Evolutionary conservation across 2,888 invertebrate species (phyloP).

Genomic region (Drosophila diplacantha): DNA sequence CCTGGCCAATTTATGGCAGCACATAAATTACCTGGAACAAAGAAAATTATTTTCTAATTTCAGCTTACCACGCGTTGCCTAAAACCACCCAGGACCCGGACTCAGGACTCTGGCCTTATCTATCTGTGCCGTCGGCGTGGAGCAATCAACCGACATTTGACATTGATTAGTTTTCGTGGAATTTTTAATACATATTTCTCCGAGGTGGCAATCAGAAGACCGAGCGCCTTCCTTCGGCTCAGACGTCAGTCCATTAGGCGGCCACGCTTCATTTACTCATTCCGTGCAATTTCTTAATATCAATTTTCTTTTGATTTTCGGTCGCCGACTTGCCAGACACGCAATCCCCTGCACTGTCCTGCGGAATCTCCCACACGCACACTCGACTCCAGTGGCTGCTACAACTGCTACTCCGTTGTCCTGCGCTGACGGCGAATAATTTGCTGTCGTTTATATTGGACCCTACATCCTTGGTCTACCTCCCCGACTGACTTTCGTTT

Average conservation of each 20-base stretch:
- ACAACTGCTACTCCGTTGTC: slow-evolving; percentile 17
- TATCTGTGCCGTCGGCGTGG: slow-evolving; percentile 44
- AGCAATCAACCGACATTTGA: slow-evolving; percentile 65
- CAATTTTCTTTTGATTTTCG: slow-evolving; percentile 55
- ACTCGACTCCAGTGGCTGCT: slow-evolving; percentile 10
- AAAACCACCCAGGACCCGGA: slow-evolving; percentile 17
- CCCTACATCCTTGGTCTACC: slow-evolving; percentile 9
- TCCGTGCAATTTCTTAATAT: slow-evolving; percentile 70
- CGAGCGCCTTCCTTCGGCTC: slow-evolving; percentile 6
- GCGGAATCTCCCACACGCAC: slow-evolving; percentile 46
- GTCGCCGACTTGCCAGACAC: slow-evolving; percentile 45
- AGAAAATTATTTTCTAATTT: slow-evolving; percentile 65
- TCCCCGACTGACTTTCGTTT: slow-evolving; percentile 33
- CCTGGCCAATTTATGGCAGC: slow-evolving; percentile 55
- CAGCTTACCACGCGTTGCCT: slow-evolving; percentile 55
- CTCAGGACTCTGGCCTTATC: slow-evolving; percentile 30
- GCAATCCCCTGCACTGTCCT: slow-evolving; percentile 59
- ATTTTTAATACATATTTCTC: slow-evolving; percentile 61
- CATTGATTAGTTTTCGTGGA: slow-evolving; percentile 71
- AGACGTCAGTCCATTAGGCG: slow-evolving; percentile 62
- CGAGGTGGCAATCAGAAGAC: slow-evolving; percentile 51
- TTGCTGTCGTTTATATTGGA: slow-evolving; percentile 53
- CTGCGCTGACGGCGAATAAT: slow-evolving; percentile 57
- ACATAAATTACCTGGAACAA: slow-evolving; percentile 50
- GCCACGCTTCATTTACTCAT: slow-evolving; percentile 69